Conservation (phyloP, 2,797 vertebrate species). For the Hemibagrus guttatus region DNA sequence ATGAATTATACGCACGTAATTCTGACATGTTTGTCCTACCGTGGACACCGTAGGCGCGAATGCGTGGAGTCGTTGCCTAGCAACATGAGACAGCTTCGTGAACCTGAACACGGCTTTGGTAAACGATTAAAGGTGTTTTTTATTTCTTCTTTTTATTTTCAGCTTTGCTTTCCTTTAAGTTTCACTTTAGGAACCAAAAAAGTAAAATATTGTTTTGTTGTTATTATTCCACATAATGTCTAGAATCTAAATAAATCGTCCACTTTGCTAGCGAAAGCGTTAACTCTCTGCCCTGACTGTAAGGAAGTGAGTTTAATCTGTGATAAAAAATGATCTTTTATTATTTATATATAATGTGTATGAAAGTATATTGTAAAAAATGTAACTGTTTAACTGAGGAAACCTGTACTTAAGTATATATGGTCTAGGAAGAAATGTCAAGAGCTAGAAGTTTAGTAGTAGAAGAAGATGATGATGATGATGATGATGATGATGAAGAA, state of each 20-base stretch:
- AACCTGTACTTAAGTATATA: background rate
- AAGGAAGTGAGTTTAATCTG: background rate
- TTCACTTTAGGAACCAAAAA: background rate
- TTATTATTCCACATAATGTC: background rate
- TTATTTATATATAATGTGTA: background rate
- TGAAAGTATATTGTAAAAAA: background rate
- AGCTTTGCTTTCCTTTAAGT: background rate
- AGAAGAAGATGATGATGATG: too few species aligned
- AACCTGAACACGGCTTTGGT: background rate
- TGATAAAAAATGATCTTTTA: background rate
- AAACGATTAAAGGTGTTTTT: background rate
- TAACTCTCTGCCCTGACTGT: background rate
- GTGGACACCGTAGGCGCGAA: conserved; percentile 7
- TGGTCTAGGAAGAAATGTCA: background rate
- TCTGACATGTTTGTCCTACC: background rate
- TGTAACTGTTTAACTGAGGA: background rate
- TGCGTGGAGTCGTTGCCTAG: background rate
- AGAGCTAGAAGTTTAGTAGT: background rate
- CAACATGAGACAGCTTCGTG: background rate
- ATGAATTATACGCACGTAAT: background rate
- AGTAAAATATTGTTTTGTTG: background rate
- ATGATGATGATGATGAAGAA: too few species aligned
- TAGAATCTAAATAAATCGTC: background rate
- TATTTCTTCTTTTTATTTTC: background rate
- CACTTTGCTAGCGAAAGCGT: background rate